Conservation (phyloP, 37 sponge, comb jelly and placozoan genomes). For the Ephydatia muelleri region DNA sequence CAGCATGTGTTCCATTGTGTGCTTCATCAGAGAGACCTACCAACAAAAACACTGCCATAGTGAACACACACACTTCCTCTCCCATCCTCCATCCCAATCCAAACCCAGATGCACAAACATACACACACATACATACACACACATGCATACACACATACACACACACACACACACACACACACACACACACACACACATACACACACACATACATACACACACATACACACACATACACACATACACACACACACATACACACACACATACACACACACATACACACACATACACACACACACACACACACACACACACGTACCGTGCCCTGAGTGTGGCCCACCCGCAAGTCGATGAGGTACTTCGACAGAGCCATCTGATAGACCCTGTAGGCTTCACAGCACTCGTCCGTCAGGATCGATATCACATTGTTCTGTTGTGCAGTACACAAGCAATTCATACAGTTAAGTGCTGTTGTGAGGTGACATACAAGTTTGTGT, state of each 20-base stretch:
- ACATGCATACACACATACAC: neutral
- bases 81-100: neutral
- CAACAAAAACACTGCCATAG: neutral
- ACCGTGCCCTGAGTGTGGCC: constrained; percentile 80
- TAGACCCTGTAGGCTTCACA: constrained; percentile 65
- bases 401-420: constrained; percentile 46
- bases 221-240: neutral
- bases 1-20: constrained; percentile 67
- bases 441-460: neutral
- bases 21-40: constrained; percentile 44
- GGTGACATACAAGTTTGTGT: too few species aligned
- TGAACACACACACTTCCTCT: neutral
- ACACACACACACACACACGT: neutral
- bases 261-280: neutral
- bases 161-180: neutral
- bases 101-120: neutral
- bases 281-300: neutral
- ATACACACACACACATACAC: neutral
- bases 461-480: too few species aligned
- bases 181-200: neutral
- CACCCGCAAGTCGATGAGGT: constrained; percentile 52
- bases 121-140: constrained; percentile 20
- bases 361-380: constrained; percentile 68
- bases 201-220: too few species aligned
- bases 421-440: constrained; percentile 22